Conservation (phyloP, 2,797 vertebrate genomes). For the Adelosebastes latens region DNA sequence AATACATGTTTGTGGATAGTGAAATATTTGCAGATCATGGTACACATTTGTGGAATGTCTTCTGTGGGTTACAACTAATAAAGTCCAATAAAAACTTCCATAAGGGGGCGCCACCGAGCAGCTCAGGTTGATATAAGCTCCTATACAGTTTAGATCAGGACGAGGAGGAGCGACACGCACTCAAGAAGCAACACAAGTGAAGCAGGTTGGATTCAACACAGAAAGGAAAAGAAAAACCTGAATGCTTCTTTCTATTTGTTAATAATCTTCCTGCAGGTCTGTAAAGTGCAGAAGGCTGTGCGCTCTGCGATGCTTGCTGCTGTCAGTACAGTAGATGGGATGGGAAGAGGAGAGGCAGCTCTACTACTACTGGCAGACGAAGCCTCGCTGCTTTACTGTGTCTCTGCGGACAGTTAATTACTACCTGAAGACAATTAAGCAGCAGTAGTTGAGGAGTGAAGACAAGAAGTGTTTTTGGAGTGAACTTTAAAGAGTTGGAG, state of each 20-base stretch:
- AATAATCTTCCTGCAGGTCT: background rate
- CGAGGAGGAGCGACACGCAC: slow-evolving; percentile 8
- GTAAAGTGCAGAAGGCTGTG: background rate
- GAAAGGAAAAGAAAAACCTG: background rate
- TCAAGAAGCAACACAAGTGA: background rate
- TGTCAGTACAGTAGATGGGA: slow-evolving; percentile 21
- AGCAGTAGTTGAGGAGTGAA: background rate
- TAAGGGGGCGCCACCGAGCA: slow-evolving; percentile 66
- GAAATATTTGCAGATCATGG: no score
- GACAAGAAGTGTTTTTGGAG: background rate
- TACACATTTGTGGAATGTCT: no score
- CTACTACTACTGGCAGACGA: background rate
- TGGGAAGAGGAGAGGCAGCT: slow-evolving; percentile 38
- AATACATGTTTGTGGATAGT: no score
- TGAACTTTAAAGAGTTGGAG: slow-evolving; percentile 54
- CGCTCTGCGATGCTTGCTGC: slow-evolving; percentile 38
- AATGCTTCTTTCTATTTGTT: background rate
- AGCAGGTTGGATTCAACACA: background rate
- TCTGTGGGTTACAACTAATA: no score
- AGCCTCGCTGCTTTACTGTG: background rate
- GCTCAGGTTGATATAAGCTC: slow-evolving; percentile 49
- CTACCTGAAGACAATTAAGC: slow-evolving; percentile 50
- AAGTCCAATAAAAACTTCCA: no score
- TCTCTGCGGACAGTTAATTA: slow-evolving; percentile 44
- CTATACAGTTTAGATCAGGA: background rate